Evolutionary conservation across 2,113 vertebrate genomes (phyloP), one percentile per base, ranked within the genome.

Genomic region (Mesoclemmys tuberculata): DNA sequence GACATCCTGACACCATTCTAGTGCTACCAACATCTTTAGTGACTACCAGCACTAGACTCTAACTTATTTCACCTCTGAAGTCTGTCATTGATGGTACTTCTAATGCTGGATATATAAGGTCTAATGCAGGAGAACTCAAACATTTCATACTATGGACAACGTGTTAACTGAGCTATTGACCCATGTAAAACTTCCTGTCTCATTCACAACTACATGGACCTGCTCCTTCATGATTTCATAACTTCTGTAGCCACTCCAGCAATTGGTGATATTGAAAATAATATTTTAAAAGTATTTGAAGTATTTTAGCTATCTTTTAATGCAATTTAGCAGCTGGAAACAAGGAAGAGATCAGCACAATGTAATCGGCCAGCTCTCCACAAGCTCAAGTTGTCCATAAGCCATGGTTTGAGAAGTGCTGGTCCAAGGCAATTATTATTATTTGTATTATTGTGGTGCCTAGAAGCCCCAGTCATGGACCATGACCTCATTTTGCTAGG

Each of bases 61-160:
- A 86, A 93, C 89, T 5, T 4, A 58, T 93, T 92, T 84, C 27
- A 74, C 3, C 90, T 91, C 68, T 82, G 75, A 92, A 92, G 84
- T 41, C 0, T 0, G 31, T 84, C 58, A 38, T 80, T 80, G 90
- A 82, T 80, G 16, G 86, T 6, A 48, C 22, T 58, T 58, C 2
- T 87, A 29, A 12, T 74, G 46, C 7, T 35, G 22, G 27, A 19
- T 4, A 16, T 77, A 35, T 31, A 19, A 4, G 90, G 5, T 54
- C 35, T 80, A 38, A 31, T 38, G 79, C 49, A 52, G 49, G 9
- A 80, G 48, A 86, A 82, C 74, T 56, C 26, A 86, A 58, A 16
- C 35, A 77, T 3, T 2, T 82, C 52, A 41, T 93, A 84, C 31
- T 21, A 85, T 2, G 8, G 92, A 55, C 31, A 21, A 84, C 19